Base-by-base conservation (phyloP, 2,888 invertebrate species). In the Epinotia brunnichana region DNA sequence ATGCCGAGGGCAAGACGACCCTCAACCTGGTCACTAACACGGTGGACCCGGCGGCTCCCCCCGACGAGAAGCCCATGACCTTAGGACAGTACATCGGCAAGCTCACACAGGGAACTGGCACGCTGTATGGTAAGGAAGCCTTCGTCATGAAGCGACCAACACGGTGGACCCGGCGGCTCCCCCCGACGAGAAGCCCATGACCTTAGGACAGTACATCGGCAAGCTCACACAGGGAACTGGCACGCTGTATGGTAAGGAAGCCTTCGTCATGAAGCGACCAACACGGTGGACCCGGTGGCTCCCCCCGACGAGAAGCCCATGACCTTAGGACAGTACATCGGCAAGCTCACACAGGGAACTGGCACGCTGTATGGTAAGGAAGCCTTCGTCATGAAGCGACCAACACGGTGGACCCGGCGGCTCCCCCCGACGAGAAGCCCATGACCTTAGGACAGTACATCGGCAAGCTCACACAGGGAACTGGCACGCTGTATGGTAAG, bases 1-100 rank as follows among this genome's bases (percentile, higher is more conserved):
- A 96, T 78, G 94, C 96, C 54, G 98, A 98, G 81, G 99, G 99
- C 21, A 97, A 96, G 53, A 98, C 98, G 0, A 97, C 98, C 39
- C 88, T 99, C 24, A 96, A 97, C 80, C 95, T 99, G 71, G 94
- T 99, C 73, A 86, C 88, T 0, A 77, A 79, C 78, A 81, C 87
- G 7, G 96, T 96, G 51, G 95, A 95, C n/a, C 95, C 96, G 13
- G 94, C 95, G 0, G 83, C 95, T 66, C 67, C 72, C 0, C 95
- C 95, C 66, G 95, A 95, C 21, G 95, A 95, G 15, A 95, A 96
- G 64, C 96, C 98, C 0, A 95, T 98, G 2, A 96, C 97, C 2
- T 94, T 99, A 7, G 97, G 97, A 0, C 95, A 96, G 76, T 91
- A 97, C 75, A 95, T 97, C 61, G 98, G 98, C 2, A 98, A 97